Conservation (phyloP, 2,797 vertebrate genomes). For the Chaunax sp. region DNA sequence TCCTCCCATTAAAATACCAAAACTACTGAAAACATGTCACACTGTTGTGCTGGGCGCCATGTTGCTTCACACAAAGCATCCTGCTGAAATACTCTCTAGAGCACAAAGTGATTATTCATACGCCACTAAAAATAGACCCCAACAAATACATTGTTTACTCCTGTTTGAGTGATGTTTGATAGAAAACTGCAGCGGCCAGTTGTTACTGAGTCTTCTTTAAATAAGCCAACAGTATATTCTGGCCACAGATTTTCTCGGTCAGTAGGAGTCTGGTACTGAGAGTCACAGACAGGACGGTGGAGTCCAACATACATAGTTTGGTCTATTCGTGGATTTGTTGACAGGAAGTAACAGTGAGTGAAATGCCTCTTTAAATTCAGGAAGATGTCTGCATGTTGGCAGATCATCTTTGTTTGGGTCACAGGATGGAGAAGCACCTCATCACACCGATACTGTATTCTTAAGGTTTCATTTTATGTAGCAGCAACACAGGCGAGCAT, state of each 20-base stretch:
- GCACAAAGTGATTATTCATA: background rate
- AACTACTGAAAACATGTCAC: too few species aligned
- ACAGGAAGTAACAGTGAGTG: background rate
- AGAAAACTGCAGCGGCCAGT: background rate
- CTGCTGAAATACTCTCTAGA: background rate
- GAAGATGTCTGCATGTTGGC: too few species aligned
- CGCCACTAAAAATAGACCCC: background rate
- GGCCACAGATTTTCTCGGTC: too few species aligned
- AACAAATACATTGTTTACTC: background rate
- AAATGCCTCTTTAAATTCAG: background rate
- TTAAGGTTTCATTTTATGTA: background rate
- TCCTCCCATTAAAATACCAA: background rate
- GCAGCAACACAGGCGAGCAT: background rate
- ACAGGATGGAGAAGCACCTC: background rate
- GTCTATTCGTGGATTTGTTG: background rate
- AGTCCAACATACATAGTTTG: background rate
- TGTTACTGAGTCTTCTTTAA: too few species aligned
- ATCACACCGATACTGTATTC: background rate
- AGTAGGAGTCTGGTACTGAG: background rate
- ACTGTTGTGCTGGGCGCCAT: too few species aligned
- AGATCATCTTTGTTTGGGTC: too few species aligned
- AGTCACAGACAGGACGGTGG: background rate
- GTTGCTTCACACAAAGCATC: too few species aligned
- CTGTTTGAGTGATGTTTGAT: too few species aligned
- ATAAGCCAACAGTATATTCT: too few species aligned